Percentiles rank a stretch among this genome's conserved stretches.
These are phyloP conservation scores for Falco punctatus DNA, from an alignment of 2,113 vertebrate genomes.

Conservation along the genomic window DNA sequence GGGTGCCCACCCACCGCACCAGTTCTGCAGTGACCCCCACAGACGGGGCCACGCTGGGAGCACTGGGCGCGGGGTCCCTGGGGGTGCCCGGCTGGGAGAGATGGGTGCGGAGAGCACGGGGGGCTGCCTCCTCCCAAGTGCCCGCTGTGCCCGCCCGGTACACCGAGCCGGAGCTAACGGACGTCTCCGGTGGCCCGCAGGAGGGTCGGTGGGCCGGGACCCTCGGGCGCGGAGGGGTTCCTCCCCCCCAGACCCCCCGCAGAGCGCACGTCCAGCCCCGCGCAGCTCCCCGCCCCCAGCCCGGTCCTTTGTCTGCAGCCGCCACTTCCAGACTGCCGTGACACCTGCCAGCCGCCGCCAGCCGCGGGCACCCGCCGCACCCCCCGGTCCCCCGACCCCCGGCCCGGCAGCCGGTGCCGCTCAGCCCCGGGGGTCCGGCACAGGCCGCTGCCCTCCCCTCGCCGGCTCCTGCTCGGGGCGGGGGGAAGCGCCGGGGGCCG, in stretches of 20 bases:
- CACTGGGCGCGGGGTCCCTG: accelerated
- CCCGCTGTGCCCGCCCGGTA: neutral
- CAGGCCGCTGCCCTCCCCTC: neutral
- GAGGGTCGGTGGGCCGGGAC: neutral
- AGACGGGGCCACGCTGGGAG: neutral
- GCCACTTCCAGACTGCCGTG: slow-evolving; percentile 52
- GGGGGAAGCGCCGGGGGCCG: neutral
- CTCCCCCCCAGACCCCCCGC: neutral
- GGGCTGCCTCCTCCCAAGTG: neutral
- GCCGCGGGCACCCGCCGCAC: neutral
- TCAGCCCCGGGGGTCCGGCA: neutral
- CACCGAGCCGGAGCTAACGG: neutral
- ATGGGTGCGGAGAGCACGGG: accelerated
- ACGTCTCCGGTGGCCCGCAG: neutral
- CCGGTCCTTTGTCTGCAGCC: slow-evolving; percentile 64
- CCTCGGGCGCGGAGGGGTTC: neutral
- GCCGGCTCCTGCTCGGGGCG: neutral
- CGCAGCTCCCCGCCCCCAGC: slow-evolving; percentile 46
- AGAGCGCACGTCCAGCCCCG: slow-evolving; percentile 32
- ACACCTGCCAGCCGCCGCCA: slow-evolving; percentile 22
- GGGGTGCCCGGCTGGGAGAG: neutral
- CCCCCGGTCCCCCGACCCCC: neutral
- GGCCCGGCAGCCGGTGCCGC: too few species aligned
- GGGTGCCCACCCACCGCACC: neutral
- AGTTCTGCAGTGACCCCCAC: neutral